These are phyloP conservation scores for Xyliphius kryptos DNA, from an alignment of 2,113 vertebrate genomes.

Conservation along the genomic window DNA sequence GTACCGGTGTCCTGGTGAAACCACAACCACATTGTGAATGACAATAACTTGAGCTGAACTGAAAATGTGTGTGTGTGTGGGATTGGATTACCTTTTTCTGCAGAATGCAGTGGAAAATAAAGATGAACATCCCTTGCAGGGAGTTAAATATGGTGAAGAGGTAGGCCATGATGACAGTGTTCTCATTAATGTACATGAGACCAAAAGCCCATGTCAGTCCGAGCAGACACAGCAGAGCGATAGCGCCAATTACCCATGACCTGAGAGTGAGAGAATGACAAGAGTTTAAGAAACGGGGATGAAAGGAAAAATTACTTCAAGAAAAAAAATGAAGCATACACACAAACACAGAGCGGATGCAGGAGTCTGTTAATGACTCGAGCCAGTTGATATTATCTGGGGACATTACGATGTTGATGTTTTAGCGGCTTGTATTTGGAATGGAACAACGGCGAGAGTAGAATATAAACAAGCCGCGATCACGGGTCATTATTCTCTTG, in stretches of 20 bases:
- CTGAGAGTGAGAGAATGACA: slow-evolving; percentile 52
- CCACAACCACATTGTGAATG: too few relatives aligned
- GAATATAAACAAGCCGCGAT: slow-evolving; percentile 40
- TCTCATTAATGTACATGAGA: slow-evolving; percentile 99
- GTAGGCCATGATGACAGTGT: slow-evolving; percentile 99
- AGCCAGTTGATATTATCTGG: slow-evolving; percentile 23
- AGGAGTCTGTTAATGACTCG: slow-evolving; percentile 20
- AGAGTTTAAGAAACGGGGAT: not conserved
- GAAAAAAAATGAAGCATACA: too few relatives aligned
- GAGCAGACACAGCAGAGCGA: slow-evolving; percentile 93
- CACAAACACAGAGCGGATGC: not conserved
- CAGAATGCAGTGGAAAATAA: slow-evolving; percentile 99
- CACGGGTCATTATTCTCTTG: too few relatives aligned
- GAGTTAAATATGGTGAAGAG: slow-evolving; percentile 99
- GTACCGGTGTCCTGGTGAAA: too few relatives aligned
- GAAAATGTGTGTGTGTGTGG: too few relatives aligned
- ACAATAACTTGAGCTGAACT: too few relatives aligned
- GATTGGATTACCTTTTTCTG: slow-evolving; percentile 99
- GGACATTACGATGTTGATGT: slow-evolving; percentile 26
- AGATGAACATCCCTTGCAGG: slow-evolving; percentile 99
- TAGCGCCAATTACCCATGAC: slow-evolving; percentile 98
- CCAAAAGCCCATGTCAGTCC: slow-evolving; percentile 98
- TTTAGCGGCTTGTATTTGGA: slow-evolving; percentile 20
- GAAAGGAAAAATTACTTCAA: not conserved
- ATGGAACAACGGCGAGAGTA: slow-evolving; percentile 10